Evolutionary conservation across 2,888 invertebrate species (phyloP).

Genomic region (Acanthacorydalis orientalis): DNA sequence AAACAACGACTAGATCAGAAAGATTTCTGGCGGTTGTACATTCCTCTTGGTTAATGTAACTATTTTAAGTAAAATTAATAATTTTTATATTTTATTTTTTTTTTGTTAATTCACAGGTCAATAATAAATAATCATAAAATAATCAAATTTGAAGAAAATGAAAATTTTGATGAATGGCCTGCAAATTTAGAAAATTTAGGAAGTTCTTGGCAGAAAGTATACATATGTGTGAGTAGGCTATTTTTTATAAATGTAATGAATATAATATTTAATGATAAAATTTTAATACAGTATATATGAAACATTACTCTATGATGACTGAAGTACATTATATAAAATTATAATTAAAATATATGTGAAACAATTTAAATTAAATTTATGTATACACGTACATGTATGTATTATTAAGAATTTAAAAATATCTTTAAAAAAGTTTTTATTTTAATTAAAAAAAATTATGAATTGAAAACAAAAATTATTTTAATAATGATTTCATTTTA

Average conservation of each 20-base stretch:
- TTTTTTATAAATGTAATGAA: background rate
- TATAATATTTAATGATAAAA: background rate
- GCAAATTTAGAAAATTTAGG: constrained; percentile 36
- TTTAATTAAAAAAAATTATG: too few relatives aligned
- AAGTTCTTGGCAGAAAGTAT: constrained; percentile 39
- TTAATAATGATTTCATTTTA: too few relatives aligned
- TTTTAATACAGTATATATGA: background rate
- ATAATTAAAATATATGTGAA: too few relatives aligned
- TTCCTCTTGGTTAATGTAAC: constrained; percentile 46
- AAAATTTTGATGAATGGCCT: constrained; percentile 29
- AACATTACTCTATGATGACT: too few relatives aligned
- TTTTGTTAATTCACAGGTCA: constrained; percentile 17
- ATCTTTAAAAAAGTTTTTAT: too few relatives aligned
- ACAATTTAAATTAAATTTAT: too few relatives aligned
- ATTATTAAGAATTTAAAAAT: too few relatives aligned
- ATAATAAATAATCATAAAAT: constrained; percentile 28
- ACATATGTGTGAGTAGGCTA: constrained; percentile 28
- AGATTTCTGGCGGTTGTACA: constrained; percentile 47
- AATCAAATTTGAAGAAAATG: constrained; percentile 24
- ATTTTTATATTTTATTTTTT: background rate
- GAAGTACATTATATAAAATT: too few relatives aligned
- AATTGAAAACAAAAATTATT: too few relatives aligned
- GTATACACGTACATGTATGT: too few relatives aligned
- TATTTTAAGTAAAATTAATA: background rate
- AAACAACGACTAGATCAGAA: constrained; percentile 34